phyloP scores from a whole-genome alignment of 2,113 vertebrate species.

The Centropus unirufus region DNA sequence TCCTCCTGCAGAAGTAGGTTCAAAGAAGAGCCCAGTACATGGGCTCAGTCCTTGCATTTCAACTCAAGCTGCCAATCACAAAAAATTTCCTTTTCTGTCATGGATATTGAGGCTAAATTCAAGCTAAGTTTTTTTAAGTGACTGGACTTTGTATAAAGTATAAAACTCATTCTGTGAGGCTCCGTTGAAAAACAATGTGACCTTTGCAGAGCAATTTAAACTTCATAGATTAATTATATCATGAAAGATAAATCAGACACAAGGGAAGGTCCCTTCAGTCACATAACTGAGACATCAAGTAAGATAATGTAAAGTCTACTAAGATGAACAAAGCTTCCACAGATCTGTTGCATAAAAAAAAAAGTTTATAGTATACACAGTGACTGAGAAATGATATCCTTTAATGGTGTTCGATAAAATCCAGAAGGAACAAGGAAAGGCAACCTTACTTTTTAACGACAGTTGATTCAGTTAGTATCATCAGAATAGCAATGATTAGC shows the following conservation, averaged over 20 bases:
- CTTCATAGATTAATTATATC: neutral
- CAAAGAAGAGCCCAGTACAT: neutral
- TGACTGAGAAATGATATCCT: neutral
- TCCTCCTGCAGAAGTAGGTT: neutral
- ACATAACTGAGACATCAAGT: neutral
- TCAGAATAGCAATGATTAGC: neutral
- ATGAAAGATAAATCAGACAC: neutral
- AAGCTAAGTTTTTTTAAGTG: neutral
- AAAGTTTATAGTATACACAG: neutral
- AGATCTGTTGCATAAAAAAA: neutral
- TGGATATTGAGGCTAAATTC: neutral
- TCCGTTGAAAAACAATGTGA: neutral
- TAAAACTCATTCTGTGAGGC: neutral
- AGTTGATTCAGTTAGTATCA: neutral
- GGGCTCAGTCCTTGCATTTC: neutral
- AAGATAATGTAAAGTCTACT: neutral
- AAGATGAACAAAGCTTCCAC: neutral
- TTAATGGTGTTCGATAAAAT: neutral
- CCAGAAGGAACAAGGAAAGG: neutral
- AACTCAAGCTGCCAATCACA: neutral
- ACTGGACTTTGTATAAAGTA: neutral
- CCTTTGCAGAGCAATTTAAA: neutral
- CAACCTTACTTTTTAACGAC: neutral
- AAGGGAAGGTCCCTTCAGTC: neutral
- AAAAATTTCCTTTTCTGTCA: neutral